Base-by-base conservation (phyloP, 2,888 invertebrate species). In the Apamea crenata region DNA sequence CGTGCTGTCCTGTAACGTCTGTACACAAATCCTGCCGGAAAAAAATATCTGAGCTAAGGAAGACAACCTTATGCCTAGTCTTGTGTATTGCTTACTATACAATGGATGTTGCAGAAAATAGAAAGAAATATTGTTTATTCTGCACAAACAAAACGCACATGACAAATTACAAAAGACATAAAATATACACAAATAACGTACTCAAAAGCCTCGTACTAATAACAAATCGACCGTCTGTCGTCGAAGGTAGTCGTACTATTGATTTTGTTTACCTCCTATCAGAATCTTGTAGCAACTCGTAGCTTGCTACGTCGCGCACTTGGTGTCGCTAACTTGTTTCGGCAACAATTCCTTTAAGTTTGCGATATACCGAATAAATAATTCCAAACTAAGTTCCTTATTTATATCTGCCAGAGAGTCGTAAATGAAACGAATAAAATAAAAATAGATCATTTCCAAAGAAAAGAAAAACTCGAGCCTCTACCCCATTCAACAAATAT, bases 301-400 rank as follows among this genome's bases (percentile, higher is more conserved):
- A 73, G 32, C 69, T 25, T 32, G 25, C 69, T 73, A 73, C 69
- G 44, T 18, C 69, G 69, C n/a, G n/a, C n/a, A n/a, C n/a, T n/a
- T n/a, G n/a, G n/a, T n/a, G n/a, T n/a, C n/a, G n/a, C n/a, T n/a
- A 21, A 44, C 5, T 44, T 66, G 18, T 44, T 44, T 29, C 16
- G 12, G 18, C 18, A 73, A 32, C 16, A 47, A 44, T 53, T 18
- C 25, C 16, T 67, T 1, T 40, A 16, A 67, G 40, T 67, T 40
- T 25, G 14, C 14, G 10, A 25, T 36, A 25, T 36, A 12, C 32
- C 2, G 21, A 32, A 21, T 12, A 63, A 32, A 32, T 63, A 10
- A 29, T 10, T 32, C 8, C 8, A 21, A 32, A 65, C 32, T 21
- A 21, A 56, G 16, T 61, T 18, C 61, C 18, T 14, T 21, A 32